These are phyloP conservation scores for Yponomeuta cagnagella DNA, from an alignment of 2,888 invertebrate species.

Conservation along the genomic window DNA sequence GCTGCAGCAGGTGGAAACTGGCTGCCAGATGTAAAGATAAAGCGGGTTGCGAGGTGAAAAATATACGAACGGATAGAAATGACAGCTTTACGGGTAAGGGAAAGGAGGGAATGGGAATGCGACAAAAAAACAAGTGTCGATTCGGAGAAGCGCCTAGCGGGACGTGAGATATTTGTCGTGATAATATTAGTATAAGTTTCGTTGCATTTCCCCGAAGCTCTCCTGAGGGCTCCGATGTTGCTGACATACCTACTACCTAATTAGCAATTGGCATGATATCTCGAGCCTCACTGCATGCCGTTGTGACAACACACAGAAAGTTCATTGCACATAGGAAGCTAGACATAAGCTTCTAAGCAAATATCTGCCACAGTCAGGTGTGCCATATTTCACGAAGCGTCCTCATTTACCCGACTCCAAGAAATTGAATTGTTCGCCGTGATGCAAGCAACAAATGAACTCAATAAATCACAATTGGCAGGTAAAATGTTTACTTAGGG, in stretches of 20 bases:
- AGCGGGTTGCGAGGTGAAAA: conserved; percentile 36
- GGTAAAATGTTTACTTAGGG: conserved; percentile 67
- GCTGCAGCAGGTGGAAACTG: conserved; percentile 45
- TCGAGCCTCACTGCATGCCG: conserved; percentile 17
- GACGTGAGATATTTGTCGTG: conserved; percentile 63
- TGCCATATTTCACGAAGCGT: conserved; percentile 13
- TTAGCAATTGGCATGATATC: conserved; percentile 48
- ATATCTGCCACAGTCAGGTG: neutral
- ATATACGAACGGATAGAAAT: conserved; percentile 44
- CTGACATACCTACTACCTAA: conserved; percentile 41
- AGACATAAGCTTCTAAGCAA: conserved; percentile 6
- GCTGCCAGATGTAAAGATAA: conserved; percentile 37
- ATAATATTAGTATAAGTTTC: conserved; percentile 69
- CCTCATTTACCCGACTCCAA: conserved; percentile 25
- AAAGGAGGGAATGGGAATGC: conserved; percentile 11
- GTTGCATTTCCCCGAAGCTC: conserved; percentile 53
- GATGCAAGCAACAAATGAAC: conserved; percentile 40
- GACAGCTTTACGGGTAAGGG: conserved; percentile 33
- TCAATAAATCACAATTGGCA: conserved; percentile 65
- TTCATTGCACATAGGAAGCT: neutral
- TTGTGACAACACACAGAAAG: neutral
- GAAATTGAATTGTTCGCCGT: conserved; percentile 61
- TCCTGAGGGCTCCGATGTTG: conserved; percentile 32
- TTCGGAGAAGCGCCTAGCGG: conserved; percentile 53
- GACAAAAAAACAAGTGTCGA: conserved; percentile 39